Conservation (phyloP, 2,113 vertebrate species). For the Callochromis pleurospilus region DNA sequence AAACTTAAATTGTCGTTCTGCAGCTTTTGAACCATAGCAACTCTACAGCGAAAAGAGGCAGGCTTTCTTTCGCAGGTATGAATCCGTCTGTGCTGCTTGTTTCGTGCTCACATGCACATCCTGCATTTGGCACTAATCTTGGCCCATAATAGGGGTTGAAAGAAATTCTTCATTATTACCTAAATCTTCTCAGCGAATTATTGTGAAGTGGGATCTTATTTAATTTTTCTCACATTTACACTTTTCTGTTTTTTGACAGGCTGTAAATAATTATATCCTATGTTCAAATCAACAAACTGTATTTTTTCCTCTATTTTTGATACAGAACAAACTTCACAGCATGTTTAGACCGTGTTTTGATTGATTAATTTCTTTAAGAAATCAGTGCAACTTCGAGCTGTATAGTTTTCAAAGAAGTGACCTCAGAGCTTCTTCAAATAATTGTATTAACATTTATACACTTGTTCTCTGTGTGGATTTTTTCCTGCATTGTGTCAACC, state of each 20-base stretch:
- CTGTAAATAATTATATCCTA: not conserved
- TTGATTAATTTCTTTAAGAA: not conserved
- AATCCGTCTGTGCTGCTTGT: not conserved
- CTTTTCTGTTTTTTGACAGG: not conserved
- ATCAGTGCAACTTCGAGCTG: not conserved
- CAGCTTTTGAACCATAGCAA: not conserved
- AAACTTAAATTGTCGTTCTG: constrained; percentile 4
- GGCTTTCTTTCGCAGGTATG: not conserved
- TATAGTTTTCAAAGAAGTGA: not conserved
- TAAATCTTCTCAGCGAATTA: not conserved
- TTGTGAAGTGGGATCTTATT: not conserved
- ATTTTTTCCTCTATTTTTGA: not conserved
- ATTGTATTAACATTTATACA: not conserved
- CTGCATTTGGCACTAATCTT: not conserved
- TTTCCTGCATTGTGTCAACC: not conserved
- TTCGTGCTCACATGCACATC: not conserved
- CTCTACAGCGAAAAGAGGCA: not conserved
- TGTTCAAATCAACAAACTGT: not conserved
- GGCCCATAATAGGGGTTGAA: not conserved
- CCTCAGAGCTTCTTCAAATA: not conserved
- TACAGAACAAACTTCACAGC: not conserved
- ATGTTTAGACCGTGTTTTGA: not conserved
- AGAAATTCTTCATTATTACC: not conserved
- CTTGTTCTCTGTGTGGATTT: not conserved
- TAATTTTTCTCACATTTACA: not conserved